Base-by-base conservation (phyloP, 2,113 vertebrate species). In the Mormyrus iriodes region DNA sequence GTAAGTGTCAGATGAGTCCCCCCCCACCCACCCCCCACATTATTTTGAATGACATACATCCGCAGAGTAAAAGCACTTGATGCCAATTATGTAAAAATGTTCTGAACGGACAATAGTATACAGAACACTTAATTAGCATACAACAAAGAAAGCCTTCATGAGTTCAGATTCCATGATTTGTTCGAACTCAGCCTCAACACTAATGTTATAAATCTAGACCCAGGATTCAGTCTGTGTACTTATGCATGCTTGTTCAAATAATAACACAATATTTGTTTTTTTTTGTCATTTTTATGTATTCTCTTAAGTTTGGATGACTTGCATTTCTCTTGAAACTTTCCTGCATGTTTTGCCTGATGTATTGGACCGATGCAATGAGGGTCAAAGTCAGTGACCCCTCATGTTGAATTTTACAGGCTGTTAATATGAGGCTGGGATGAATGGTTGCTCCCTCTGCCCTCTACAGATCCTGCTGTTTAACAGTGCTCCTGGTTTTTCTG, bases 71-170 rank as follows among this genome's bases (percentile, higher is more conserved):
- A 93, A 92, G 82, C 84, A 51, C 73, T 89, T 91, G 24, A 91
- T 89, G 89, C 76, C 85, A 52, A 55, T 79, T 86, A 51, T 90
- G 21, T 24, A 52, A 90, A 48, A 65, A 86, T 61, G 86, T 83
- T 65, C 4, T 17, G 55, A 92, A 90, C 89, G 88, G 89, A 90
- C n/a, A 61, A 94, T 90, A 92, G 89, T 89, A 88, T 91, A 91
- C 90, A 92, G 90, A 92, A 92, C 92, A 94, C 85, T 90, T 91
- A 84, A 85, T 91, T 90, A 92, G 92, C 82, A 88, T 89, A 93
- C 92, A 90, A 92, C 88, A 92, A 90, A 93, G 89, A 89, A 93
- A 93, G 88, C 76, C 82, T 88, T 91, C 89, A 85, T 65, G 89
- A 88, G 53, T 52, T 65, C 89, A 73, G 88, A 92, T 86, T 89